Evolutionary conservation across 2,888 invertebrate genomes (phyloP).

Genomic region (Gymnocheta viridis): DNA sequence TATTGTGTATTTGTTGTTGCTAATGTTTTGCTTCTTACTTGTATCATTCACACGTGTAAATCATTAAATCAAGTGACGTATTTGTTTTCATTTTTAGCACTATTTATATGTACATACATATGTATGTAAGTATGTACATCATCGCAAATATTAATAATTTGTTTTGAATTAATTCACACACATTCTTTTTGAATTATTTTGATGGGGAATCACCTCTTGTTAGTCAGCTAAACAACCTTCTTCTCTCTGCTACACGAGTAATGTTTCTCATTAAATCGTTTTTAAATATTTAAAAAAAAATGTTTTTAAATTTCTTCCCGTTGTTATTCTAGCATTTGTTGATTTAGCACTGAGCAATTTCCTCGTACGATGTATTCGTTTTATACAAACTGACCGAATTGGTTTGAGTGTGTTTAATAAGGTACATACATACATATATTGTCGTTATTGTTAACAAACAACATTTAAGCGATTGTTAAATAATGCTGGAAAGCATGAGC

Average conservation of each 20-base stretch:
- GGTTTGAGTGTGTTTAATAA: conserved; percentile 46
- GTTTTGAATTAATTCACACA: conserved; percentile 11
- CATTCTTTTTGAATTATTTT: conserved; percentile 24
- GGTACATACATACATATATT: neutral
- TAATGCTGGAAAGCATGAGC: conserved; percentile 28
- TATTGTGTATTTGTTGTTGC: conserved; percentile 2
- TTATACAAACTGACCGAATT: conserved; percentile 61
- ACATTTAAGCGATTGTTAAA: conserved; percentile 28
- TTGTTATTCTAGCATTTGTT: conserved; percentile 52
- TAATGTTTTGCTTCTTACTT: conserved; percentile 14
- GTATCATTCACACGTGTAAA: neutral
- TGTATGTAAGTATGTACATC: neutral
- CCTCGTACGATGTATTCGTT: conserved; percentile 44
- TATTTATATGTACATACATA: neutral
- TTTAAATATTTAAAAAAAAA: neutral
- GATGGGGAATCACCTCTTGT: conserved; percentile 68
- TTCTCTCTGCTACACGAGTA: conserved; percentile 15
- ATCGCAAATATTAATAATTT: neutral
- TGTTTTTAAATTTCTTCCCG: conserved; percentile 6
- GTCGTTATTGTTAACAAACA: conserved; percentile 12
- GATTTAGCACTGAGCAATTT: conserved; percentile 67
- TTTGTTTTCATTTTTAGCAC: conserved; percentile 37
- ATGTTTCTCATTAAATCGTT: conserved; percentile 27
- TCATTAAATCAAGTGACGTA: conserved; percentile 9
- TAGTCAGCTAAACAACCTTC: conserved; percentile 20